Conservation (phyloP, 2,113 vertebrate species). For the Romanogobio albipinnatus region DNA sequence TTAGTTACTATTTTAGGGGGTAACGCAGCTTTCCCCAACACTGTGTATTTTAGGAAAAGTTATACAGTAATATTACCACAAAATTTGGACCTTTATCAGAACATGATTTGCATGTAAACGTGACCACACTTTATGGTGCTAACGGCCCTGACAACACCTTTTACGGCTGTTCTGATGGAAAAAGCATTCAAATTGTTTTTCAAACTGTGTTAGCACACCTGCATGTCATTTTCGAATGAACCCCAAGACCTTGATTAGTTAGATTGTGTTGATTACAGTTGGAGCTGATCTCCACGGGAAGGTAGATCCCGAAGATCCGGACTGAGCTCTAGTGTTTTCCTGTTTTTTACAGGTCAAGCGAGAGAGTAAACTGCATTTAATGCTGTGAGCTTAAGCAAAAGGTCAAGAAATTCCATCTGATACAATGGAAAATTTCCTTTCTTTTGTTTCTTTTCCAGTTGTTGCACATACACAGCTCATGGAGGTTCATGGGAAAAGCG, state of each 20-base stretch:
- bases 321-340: not conserved
- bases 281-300: not conserved
- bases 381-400: constrained; percentile 22
- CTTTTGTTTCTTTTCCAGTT: constrained; percentile 13
- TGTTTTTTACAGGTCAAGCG: constrained; percentile 30
- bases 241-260: not conserved
- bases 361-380: constrained; percentile 13
- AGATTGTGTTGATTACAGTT: not conserved
- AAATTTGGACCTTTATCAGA: not conserved
- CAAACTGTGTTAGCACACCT: not conserved
- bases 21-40: no score
- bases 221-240: not conserved
- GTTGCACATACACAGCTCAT: constrained; percentile 18
- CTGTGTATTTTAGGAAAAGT: not conserved
- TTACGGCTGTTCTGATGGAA: not conserved
- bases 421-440: constrained; percentile 8
- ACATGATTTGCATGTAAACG: not conserved
- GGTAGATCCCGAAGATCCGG: not conserved
- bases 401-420: constrained; percentile 40
- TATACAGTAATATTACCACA: not conserved
- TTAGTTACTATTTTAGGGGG: no score
- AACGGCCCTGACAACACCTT: not conserved
- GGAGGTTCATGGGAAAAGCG: constrained; percentile 3
- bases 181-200: not conserved
- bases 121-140: not conserved